phyloP scores from a whole-genome alignment of 2,113 vertebrate genomes.

The Nettapus auritus region DNA sequence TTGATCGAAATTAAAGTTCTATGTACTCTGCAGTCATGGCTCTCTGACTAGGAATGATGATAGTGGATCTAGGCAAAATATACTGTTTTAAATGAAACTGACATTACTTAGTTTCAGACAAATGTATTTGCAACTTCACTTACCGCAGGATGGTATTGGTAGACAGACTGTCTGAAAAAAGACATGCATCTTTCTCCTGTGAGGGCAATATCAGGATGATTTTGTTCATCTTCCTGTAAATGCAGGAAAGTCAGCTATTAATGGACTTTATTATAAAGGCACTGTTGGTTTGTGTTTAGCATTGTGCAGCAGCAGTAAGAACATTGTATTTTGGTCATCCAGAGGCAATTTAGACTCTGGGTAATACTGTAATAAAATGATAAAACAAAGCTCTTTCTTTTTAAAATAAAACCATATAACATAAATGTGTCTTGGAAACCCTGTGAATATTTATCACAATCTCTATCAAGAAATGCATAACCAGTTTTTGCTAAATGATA shows the following conservation, averaged over 20 bases:
- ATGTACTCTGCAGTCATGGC: constrained; percentile 20
- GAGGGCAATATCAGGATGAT: constrained; percentile 1
- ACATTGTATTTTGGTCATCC: neutral
- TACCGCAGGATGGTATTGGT: constrained; percentile 20
- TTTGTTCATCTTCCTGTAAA: constrained; percentile 70
- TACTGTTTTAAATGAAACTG: constrained; percentile 48
- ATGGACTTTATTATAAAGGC: constrained; percentile 65
- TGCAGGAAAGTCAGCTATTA: constrained; percentile 54
- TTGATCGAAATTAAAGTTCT: constrained; percentile 33
- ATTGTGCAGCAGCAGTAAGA: constrained; percentile 26
- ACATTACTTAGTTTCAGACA: constrained; percentile 56
- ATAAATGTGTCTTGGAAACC: neutral
- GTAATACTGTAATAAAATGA: neutral
- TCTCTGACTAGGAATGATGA: constrained; percentile 20
- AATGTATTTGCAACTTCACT: constrained; percentile 53
- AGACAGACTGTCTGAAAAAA: constrained; percentile 57
- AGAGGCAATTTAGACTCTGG: neutral
- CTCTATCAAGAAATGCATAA: neutral
- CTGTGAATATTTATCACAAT: neutral
- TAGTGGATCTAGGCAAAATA: constrained; percentile 37
- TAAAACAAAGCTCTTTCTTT: neutral
- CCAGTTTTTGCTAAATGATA: neutral
- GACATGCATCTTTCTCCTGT: constrained; percentile 9
- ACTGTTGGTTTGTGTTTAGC: constrained; percentile 33
- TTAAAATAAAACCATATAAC: neutral